Conservation (phyloP, 1,140 invertebrate genomes). For the Philaenus spumarius region DNA sequence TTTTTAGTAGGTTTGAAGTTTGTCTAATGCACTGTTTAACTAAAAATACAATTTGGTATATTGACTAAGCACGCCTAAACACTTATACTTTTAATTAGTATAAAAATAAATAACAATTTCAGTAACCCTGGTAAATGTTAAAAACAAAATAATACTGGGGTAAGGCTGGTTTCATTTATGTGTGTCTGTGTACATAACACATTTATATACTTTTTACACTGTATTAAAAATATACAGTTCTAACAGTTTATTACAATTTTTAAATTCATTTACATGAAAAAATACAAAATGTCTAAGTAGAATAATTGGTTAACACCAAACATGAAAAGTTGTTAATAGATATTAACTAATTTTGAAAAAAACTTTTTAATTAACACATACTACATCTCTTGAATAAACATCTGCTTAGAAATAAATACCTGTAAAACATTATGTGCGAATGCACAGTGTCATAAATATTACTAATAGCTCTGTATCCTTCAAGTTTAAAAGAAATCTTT, state of each 20-base stretch:
- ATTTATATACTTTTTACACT: background rate
- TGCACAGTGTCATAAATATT: background rate
- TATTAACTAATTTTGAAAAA: background rate
- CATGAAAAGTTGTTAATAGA: background rate
- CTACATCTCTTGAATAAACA: background rate
- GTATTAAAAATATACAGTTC: conserved; percentile 7
- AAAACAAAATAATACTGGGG: conserved; percentile 10
- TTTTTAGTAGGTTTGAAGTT: background rate
- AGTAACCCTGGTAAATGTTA: too few species aligned
- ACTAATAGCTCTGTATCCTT: background rate
- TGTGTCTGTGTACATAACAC: too few species aligned
- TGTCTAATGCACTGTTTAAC: background rate
- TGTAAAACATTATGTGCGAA: conserved; percentile 3
- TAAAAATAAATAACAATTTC: too few species aligned
- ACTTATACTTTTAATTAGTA: too few species aligned
- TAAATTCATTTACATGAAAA: background rate
- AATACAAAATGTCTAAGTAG: conserved; percentile 10
- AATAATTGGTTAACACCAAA: conserved; percentile 8
- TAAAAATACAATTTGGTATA: background rate
- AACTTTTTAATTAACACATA: background rate
- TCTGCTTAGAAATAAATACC: background rate
- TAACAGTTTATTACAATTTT: background rate
- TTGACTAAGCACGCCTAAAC: background rate
- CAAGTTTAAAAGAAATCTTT: too few species aligned
- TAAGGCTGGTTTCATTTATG: conserved; percentile 1